These are phyloP conservation scores for Pyrgilauda ruficollis DNA, from an alignment of 2,113 vertebrate species.

Conservation along the genomic window DNA sequence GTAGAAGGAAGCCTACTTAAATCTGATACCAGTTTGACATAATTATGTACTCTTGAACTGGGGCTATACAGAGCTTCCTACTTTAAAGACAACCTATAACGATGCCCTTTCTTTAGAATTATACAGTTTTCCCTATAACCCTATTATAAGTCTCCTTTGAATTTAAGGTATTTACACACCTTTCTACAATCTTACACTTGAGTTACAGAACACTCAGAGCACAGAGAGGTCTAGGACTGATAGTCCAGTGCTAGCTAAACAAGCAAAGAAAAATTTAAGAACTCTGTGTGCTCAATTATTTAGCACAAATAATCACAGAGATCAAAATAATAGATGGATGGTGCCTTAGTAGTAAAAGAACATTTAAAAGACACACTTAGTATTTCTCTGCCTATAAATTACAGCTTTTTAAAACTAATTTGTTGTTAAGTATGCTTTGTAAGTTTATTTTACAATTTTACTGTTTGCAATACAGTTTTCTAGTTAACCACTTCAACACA, in stretches of 20 bases:
- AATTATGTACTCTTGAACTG: background rate
- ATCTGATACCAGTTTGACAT: background rate
- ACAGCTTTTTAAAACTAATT: background rate
- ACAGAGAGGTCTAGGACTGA: background rate
- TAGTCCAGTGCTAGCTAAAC: background rate
- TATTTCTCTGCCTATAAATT: background rate
- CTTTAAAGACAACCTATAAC: background rate
- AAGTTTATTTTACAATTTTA: background rate
- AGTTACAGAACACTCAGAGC: background rate
- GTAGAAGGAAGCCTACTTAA: background rate
- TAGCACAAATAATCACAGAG: too few species aligned
- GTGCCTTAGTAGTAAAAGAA: background rate
- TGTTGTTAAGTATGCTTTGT: background rate
- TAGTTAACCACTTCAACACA: background rate
- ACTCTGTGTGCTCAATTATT: too few species aligned
- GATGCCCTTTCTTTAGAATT: background rate
- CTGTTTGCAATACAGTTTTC: conserved; percentile 16
- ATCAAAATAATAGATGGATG: too few species aligned
- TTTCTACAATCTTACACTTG: background rate
- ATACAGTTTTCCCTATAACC: background rate
- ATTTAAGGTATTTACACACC: background rate
- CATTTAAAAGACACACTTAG: background rate
- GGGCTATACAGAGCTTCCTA: background rate
- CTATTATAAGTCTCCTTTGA: background rate
- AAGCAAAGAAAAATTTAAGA: background rate